phyloP scores from a whole-genome alignment of 2,888 invertebrate genomes.

The Lobophora halterata region DNA sequence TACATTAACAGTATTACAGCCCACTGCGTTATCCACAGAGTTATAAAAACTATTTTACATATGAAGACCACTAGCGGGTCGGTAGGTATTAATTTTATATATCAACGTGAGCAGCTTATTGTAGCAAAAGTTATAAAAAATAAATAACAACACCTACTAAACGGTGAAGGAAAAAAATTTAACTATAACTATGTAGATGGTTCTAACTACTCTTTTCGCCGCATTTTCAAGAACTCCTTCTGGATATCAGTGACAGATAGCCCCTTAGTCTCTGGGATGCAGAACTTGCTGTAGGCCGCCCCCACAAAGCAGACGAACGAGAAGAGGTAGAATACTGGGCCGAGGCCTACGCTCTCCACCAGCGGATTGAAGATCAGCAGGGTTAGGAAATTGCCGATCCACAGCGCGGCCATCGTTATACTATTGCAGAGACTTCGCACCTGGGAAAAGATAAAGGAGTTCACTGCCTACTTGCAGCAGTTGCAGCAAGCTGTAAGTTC shows the following conservation, averaged over 20 bases:
- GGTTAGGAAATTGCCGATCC: constrained; percentile 54
- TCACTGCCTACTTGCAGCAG: too few relatives aligned
- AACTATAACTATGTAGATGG: neutral
- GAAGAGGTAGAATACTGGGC: constrained; percentile 62
- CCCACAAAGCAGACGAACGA: constrained; percentile 52
- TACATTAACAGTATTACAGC: too few relatives aligned
- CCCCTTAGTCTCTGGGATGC: constrained; percentile 68
- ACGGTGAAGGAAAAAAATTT: too few relatives aligned
- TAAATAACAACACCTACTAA: too few relatives aligned
- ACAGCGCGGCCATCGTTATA: constrained; percentile 43
- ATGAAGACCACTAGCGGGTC: too few relatives aligned
- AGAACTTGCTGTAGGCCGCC: constrained; percentile 48
- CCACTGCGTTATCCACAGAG: too few relatives aligned
- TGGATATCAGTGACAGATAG: constrained; percentile 57
- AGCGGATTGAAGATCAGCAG: constrained; percentile 58
- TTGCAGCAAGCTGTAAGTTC: too few relatives aligned
- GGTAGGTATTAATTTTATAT: too few relatives aligned
- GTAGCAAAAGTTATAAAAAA: too few relatives aligned
- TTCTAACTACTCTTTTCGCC: constrained; percentile 18
- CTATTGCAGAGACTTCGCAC: constrained; percentile 57
- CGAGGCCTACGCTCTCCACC: constrained; percentile 49
- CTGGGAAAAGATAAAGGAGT: constrained; percentile 34
- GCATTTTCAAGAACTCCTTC: constrained; percentile 40
- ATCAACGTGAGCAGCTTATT: too few relatives aligned
- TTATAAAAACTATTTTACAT: too few relatives aligned